phyloP scores from a whole-genome alignment of 2,888 invertebrate genomes.

The Himalopsyche japonica region DNA sequence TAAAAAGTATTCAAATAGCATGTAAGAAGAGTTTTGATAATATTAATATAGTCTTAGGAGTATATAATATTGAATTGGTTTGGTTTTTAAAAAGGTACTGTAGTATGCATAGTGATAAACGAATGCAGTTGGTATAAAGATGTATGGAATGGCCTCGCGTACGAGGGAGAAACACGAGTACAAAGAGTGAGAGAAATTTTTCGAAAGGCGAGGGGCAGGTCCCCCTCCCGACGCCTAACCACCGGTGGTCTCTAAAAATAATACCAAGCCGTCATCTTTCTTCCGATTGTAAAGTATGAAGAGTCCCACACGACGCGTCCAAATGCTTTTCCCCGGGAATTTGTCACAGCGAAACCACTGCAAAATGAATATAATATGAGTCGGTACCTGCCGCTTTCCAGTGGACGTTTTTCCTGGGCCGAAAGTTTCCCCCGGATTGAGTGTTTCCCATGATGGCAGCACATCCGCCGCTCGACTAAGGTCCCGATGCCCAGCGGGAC shows the following conservation, averaged over 20 bases:
- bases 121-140: neutral
- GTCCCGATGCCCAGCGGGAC: slow-evolving; percentile 42
- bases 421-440: slow-evolving; percentile 57
- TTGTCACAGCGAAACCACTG: neutral
- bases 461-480: slow-evolving; percentile 49
- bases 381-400: slow-evolving; percentile 82
- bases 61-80: too few relatives aligned
- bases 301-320: neutral
- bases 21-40: too few relatives aligned
- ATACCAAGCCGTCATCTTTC: slow-evolving; percentile 16
- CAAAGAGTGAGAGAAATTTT: neutral
- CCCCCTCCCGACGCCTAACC: slow-evolving; percentile 14
- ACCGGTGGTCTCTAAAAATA: slow-evolving; percentile 30
- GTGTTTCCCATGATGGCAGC: slow-evolving; percentile 54
- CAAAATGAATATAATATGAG: neutral
- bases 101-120: neutral
- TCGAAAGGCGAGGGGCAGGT: neutral
- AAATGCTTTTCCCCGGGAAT: neutral
- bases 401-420: slow-evolving; percentile 77
- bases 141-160: neutral
- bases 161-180: neutral
- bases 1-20: too few relatives aligned
- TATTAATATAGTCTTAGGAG: too few relatives aligned
- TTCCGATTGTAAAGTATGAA: neutral
- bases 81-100: neutral